Evolutionary conservation across 2,888 invertebrate species (phyloP).

Genomic region (Amiota communis): DNA sequence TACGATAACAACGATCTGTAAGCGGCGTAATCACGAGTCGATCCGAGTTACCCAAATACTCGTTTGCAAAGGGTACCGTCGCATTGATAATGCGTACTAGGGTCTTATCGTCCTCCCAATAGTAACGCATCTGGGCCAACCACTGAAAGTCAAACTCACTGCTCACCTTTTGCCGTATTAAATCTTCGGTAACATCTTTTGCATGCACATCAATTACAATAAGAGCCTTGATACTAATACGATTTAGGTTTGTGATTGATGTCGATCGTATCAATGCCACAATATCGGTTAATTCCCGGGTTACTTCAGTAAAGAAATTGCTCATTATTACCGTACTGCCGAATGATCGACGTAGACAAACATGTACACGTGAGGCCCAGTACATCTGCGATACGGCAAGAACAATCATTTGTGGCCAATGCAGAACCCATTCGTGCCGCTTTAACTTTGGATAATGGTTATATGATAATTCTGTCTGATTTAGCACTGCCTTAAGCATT

Average conservation of each 20-base stretch:
- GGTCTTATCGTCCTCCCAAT: conserved; percentile 77
- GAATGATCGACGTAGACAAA: conserved; percentile 73
- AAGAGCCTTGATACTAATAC: conserved; percentile 80
- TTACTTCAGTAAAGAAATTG: conserved; percentile 73
- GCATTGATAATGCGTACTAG: conserved; percentile 80
- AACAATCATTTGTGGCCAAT: conserved; percentile 80
- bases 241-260: conserved; percentile 75
- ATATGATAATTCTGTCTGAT: conserved; percentile 73
- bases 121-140: conserved; percentile 82
- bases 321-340: conserved; percentile 70
- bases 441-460: conserved; percentile 69
- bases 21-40: conserved; percentile 78
- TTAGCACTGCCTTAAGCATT: conserved; percentile 76
- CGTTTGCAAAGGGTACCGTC: conserved; percentile 80
- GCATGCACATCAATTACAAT: conserved; percentile 84
- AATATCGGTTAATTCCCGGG: conserved; percentile 75
- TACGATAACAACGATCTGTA: conserved; percentile 81
- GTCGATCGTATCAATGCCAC: conserved; percentile 77
- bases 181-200: conserved; percentile 78
- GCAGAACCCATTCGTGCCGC: conserved; percentile 76
- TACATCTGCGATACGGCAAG: conserved; percentile 77
- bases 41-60: conserved; percentile 81
- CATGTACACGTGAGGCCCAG: conserved; percentile 80
- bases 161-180: conserved; percentile 74
- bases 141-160: conserved; percentile 80